phyloP scores from a whole-genome alignment of 2,797 vertebrate genomes.

The Anguilla anguilla region DNA sequence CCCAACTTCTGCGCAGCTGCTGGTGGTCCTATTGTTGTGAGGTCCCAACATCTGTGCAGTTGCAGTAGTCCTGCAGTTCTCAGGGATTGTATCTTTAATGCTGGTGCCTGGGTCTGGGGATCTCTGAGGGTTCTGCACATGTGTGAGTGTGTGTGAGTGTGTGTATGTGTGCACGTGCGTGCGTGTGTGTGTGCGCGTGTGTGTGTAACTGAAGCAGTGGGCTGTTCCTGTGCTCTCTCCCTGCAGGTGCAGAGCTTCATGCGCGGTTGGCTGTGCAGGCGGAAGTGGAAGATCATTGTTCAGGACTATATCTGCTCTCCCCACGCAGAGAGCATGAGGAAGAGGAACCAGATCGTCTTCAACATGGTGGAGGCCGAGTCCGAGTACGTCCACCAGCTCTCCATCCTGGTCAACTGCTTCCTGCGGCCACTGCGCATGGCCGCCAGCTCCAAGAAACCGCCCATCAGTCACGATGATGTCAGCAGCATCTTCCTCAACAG shows the following conservation, averaged over 20 bases:
- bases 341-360: constrained; percentile 90
- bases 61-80: not conserved
- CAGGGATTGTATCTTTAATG: not conserved
- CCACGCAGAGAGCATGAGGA: constrained; percentile 89
- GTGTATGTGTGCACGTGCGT: not conserved
- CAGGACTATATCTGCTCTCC: constrained; percentile 91
- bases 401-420: constrained; percentile 93
- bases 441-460: constrained; percentile 96
- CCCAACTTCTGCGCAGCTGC: not conserved
- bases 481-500: constrained; percentile 99
- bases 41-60: not conserved
- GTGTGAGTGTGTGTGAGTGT: not conserved
- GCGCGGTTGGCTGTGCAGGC: constrained; percentile 87
- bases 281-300: constrained; percentile 91
- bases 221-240: constrained; percentile 26
- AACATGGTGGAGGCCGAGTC: constrained; percentile 90
- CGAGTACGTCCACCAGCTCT: constrained; percentile 93
- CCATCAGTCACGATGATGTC: constrained; percentile 93
- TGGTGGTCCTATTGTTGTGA: not conserved
- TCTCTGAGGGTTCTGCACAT: not conserved
- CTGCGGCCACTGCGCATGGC: constrained; percentile 94
- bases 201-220: constrained; percentile 14
- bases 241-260: constrained; percentile 88
- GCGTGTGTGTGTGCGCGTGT: not conserved
- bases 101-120: not conserved